phyloP scores from a whole-genome alignment of 2,888 invertebrate species.

The Melanostoma scalare region DNA sequence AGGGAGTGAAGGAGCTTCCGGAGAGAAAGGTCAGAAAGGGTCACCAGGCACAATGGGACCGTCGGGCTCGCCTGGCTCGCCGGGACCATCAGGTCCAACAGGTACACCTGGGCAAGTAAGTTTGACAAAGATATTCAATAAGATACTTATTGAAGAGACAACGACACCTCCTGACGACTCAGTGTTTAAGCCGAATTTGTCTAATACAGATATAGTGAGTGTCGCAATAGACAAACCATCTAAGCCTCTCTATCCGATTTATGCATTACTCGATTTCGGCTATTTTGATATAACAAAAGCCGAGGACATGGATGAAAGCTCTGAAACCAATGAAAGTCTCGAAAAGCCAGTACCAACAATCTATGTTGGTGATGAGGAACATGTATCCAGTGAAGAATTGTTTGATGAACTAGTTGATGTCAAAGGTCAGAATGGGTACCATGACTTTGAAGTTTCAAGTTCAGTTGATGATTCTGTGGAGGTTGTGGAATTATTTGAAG shows the following conservation, averaged over 20 bases:
- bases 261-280: not conserved
- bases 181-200: not conserved
- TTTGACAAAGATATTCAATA: too few species aligned
- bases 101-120: constrained; percentile 26
- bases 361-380: not conserved
- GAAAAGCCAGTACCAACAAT: not conserved
- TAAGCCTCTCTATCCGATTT: not conserved
- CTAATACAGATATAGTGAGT: too few species aligned
- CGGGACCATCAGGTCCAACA: constrained; percentile 11
- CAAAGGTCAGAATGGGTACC: not conserved
- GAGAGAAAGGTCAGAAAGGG: constrained; percentile 4
- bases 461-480: constrained; percentile 35
- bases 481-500: constrained; percentile 5
- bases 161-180: not conserved
- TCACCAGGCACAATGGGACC: not conserved
- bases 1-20: not conserved
- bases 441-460: not conserved
- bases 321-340: not conserved
- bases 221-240: not conserved
- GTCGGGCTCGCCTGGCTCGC: too few species aligned
- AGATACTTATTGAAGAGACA: not conserved
- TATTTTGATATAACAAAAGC: not conserved
- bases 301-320: not conserved
- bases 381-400: not conserved
- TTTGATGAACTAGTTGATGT: constrained; percentile 5